These are phyloP conservation scores for Suillia variegata DNA, from an alignment of 2,888 invertebrate genomes.

Conservation along the genomic window DNA sequence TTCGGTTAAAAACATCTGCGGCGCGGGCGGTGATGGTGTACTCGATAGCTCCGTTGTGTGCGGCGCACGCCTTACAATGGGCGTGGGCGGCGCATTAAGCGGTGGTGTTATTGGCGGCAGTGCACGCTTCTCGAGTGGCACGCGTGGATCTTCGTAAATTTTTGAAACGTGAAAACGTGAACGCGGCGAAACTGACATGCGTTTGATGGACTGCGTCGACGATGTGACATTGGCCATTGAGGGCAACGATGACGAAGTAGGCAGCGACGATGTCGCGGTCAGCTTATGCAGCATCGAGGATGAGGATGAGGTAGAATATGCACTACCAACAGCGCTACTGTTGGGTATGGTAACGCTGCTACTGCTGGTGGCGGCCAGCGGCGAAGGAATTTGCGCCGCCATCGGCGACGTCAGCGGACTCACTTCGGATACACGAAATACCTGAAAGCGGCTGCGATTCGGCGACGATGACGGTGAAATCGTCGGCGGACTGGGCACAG, in stretches of 20 bases:
- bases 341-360: constrained; percentile 28
- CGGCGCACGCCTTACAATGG: constrained; percentile 37
- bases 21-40: background rate
- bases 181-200: constrained; percentile 56
- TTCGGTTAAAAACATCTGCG: background rate
- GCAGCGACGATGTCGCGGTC: constrained; percentile 33
- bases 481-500: constrained; percentile 69
- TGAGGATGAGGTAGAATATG: background rate
- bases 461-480: constrained; percentile 73
- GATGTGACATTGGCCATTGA: constrained; percentile 54
- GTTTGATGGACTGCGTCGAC: constrained; percentile 56
- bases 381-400: constrained; percentile 40
- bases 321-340: constrained; percentile 28
- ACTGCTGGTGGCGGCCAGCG: constrained; percentile 26
- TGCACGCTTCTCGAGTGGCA: constrained; percentile 41
- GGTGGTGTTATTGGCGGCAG: constrained; percentile 53
- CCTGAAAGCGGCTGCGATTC: constrained; percentile 64
- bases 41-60: constrained; percentile 11
- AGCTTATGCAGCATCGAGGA: background rate
- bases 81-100: constrained; percentile 51
- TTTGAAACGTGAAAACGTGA: constrained; percentile 57
- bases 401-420: constrained; percentile 53
- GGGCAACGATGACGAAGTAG: constrained; percentile 53
- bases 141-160: constrained; percentile 56
- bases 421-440: constrained; percentile 58